These are phyloP conservation scores for Lithobates pipiens DNA, from an alignment of 2,797 vertebrate species.

Conservation along the genomic window DNA sequence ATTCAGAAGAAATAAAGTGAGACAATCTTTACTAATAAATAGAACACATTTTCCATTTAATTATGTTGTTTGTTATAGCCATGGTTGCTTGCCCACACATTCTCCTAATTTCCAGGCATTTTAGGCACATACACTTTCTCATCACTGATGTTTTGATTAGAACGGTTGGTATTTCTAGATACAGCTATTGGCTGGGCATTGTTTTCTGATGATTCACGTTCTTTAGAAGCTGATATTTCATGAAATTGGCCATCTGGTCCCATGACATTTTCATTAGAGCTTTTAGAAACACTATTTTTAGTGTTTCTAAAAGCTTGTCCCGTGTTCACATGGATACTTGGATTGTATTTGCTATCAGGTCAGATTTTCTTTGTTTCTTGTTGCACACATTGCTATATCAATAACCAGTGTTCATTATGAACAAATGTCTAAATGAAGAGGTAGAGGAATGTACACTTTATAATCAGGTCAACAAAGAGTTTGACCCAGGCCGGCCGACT, in stretches of 20 bases:
- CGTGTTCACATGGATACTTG: slow-evolving; percentile 34
- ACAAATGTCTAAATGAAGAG: slow-evolving; percentile 11
- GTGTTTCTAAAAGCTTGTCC: background rate
- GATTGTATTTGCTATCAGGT: background rate
- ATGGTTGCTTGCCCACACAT: background rate
- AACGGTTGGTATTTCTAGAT: slow-evolving; percentile 26
- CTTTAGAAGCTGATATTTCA: slow-evolving; percentile 48
- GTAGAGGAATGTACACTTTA: slow-evolving; percentile 1
- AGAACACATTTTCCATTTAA: background rate
- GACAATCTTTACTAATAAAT: background rate
- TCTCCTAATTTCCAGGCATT: background rate
- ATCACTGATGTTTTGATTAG: slow-evolving; percentile 41
- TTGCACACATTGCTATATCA: slow-evolving; percentile 9
- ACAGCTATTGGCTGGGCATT: slow-evolving; percentile 35
- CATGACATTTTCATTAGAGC: slow-evolving; percentile 52
- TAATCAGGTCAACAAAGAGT: background rate
- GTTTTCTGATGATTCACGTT: slow-evolving; percentile 47
- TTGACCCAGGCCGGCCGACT: no score
- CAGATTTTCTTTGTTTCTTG: slow-evolving; percentile 16
- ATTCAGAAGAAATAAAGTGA: slow-evolving; percentile 15
- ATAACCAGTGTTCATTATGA: slow-evolving; percentile 4
- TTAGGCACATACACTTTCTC: slow-evolving; percentile 18
- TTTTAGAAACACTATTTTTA: slow-evolving; percentile 39
- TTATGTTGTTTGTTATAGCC: slow-evolving; percentile 29
- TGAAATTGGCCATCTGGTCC: slow-evolving; percentile 51